These are phyloP conservation scores for Listronotus oregonensis DNA, from an alignment of 1,140 invertebrate genomes.

Conservation along the genomic window DNA sequence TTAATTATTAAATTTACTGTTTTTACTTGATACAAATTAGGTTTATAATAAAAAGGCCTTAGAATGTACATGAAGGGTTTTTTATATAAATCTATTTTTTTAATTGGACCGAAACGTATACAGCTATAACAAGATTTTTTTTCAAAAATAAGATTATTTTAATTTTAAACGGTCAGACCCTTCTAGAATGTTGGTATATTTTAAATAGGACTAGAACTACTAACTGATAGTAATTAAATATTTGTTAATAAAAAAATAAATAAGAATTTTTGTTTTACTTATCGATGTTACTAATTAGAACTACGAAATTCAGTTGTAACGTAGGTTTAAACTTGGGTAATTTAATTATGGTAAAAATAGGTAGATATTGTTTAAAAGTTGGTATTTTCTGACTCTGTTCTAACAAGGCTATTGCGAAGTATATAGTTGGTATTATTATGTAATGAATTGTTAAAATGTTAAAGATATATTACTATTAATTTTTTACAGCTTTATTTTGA, in stretches of 20 bases:
- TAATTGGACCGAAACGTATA: no score
- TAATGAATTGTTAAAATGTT: conserved; percentile 50
- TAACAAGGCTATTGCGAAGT: conserved; percentile 53
- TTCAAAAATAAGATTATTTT: no score
- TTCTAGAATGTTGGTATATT: no score
- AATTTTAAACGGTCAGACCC: no score
- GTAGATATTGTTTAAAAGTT: conserved; percentile 17
- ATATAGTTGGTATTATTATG: conserved; percentile 48
- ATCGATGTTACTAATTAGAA: no score
- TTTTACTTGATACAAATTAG: no score
- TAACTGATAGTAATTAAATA: background rate
- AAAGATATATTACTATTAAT: conserved; percentile 45
- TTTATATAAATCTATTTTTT: no score
- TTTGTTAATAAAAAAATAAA: background rate
- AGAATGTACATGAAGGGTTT: no score
- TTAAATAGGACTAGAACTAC: no score
- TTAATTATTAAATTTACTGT: no score
- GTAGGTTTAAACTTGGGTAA: conserved; percentile 1
- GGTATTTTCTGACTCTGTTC: conserved; percentile 50
- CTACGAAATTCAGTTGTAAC: background rate
- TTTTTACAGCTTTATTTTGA: conserved; percentile 39
- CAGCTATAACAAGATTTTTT: no score
- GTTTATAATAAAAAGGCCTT: no score
- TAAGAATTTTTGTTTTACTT: conserved; percentile 6
- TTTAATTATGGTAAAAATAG: conserved; percentile 3